These are phyloP conservation scores for Alviniconcha strummeri DNA, from an alignment of 2,888 invertebrate species.

Conservation along the genomic window DNA sequence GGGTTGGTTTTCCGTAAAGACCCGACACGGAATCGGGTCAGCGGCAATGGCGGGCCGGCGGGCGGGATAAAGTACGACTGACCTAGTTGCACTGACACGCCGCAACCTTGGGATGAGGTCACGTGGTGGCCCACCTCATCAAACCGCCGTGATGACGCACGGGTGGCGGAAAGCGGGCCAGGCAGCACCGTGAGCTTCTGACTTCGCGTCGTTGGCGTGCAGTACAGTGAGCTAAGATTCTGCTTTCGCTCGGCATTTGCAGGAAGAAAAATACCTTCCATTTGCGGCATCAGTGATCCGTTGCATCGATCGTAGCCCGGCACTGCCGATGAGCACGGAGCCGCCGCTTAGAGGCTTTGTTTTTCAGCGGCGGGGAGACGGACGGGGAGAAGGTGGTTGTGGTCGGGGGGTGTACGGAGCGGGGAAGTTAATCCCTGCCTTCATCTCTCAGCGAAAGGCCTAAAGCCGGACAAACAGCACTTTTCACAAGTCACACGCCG, in stretches of 20 bases:
- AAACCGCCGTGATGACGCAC: slow-evolving; percentile 23
- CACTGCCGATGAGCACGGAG: not conserved
- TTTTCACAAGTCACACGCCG: no score
- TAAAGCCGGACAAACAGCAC: no score
- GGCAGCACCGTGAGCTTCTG: not conserved
- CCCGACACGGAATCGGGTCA: not conserved
- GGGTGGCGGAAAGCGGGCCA: not conserved
- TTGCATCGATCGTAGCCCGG: not conserved
- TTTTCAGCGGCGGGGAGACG: no score
- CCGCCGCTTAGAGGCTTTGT: no score
- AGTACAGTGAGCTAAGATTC: not conserved
- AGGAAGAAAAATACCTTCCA: not conserved
- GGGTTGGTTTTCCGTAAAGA: not conserved
- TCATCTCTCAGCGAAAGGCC: no score
- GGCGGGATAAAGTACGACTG: not conserved
- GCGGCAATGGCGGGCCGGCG: not conserved
- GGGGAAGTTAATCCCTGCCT: no score
- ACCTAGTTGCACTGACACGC: slow-evolving; percentile 2
- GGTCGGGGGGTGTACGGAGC: no score
- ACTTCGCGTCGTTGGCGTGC: not conserved
- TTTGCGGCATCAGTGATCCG: not conserved
- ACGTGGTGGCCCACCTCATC: slow-evolving; percentile 18
- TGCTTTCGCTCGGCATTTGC: not conserved
- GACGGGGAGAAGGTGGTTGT: not conserved
- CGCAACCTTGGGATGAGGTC: slow-evolving; percentile 7